Base-by-base conservation (phyloP, 1,140 invertebrate genomes). In the Drosophila subobscura region DNA sequence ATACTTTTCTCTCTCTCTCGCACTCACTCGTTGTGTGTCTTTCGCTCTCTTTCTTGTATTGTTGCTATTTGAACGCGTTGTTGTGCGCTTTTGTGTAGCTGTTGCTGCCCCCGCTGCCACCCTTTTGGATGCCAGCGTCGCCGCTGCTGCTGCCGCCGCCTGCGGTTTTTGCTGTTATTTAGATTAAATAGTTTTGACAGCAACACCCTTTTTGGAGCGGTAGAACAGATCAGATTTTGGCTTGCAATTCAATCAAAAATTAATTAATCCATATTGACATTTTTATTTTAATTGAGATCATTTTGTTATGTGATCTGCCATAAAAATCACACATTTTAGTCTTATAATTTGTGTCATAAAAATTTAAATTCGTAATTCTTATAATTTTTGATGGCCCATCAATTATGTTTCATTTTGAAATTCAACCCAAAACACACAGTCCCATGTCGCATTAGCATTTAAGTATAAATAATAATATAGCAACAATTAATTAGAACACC, bases 161-260 rank as follows among this genome's bases (percentile, higher is more conserved):
- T 61, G 60, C 55, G 66, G 80, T 77, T 83, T 81, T 68, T 77
- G 53, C 41, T 71, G 70, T 75, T 85, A 85, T 85, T 85, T 86
- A 72, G 83, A 88, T 81, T 83, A 86, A 86, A 86, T 72, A 88
- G 83, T 88, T 88, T 79, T 88, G 83, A 88, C 83, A 88, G 83
- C 71, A 72, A 12, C 63, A 51, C 70, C 44, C 41, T 52, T 33
- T 33, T 61, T 53, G 49, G 27, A 8, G 37, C 49, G 44, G 6
- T 22, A 51, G 29, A 27, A 23, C 22, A 52, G 16, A n/a, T 5
- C 3, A 45, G 33, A 65, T 29, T 40, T 46, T 12, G 10, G 20
- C 12, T 74, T 33, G 70, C 44, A 42, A 59, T 50, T 59, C 22
- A 59, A 49, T 59, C 23, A 51, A 14, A 16, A 37, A 23, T 61